Conservation (phyloP, 2,113 vertebrate genomes). For the Microtus oregoni region DNA sequence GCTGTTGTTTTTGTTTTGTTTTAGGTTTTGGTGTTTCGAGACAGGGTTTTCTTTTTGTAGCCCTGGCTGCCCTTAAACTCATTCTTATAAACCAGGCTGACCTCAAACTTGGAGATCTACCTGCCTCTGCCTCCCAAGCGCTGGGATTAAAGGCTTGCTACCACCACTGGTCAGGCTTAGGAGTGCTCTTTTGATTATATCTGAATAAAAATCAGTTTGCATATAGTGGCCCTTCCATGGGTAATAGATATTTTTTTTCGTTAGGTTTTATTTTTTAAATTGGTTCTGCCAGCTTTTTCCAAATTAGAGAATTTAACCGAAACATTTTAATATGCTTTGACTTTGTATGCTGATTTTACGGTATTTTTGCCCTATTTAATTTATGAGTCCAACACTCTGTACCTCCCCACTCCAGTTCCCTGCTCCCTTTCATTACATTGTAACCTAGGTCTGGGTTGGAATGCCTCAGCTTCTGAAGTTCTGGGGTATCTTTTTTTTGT, state of each 20-base stretch:
- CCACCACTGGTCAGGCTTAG: neutral
- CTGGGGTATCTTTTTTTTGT: neutral
- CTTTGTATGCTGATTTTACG: neutral
- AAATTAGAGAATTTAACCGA: constrained; percentile 8
- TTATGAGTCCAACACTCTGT: neutral
- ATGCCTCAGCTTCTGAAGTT: neutral
- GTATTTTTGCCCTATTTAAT: neutral
- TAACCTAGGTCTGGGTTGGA: neutral
- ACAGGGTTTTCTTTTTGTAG: neutral
- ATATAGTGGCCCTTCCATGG: neutral
- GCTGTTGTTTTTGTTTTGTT: neutral
- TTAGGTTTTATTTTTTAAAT: constrained; percentile 10
- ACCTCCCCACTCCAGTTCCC: too few species aligned
- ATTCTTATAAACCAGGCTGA: neutral
- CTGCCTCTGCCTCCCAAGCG: neutral
- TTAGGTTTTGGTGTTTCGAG: neutral
- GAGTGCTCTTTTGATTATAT: neutral
- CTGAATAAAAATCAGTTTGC: neutral
- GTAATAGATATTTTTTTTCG: neutral
- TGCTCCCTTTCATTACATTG: neutral
- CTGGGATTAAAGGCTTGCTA: neutral
- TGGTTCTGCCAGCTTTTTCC: constrained; percentile 32
- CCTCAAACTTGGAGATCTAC: neutral
- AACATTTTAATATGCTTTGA: neutral
- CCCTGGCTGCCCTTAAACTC: neutral